Evolutionary conservation across 2,797 vertebrate species (phyloP), one percentile per base, ranked within the genome.

Genomic region (Lophotriccus pileatus): DNA sequence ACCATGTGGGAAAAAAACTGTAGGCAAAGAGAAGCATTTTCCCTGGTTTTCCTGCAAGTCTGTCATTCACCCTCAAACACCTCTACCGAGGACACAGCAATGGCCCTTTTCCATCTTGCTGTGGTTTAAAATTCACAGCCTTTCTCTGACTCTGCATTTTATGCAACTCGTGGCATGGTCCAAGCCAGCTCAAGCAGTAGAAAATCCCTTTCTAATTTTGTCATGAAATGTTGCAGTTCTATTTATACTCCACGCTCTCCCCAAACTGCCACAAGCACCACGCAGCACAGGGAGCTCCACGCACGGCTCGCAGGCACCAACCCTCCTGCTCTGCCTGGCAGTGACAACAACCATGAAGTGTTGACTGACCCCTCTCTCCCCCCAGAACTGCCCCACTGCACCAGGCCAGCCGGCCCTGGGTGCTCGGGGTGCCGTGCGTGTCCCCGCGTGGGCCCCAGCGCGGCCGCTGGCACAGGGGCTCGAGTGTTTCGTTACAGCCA

Each of bases 181-280:
- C 47, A 7, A 52, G 64, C 37, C 12, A 69, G 84, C 14, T 52
- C 55, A 5, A 28, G 88, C 55, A 24, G 49, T 0, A 84, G 34
- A 25, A 92, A 89, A 72, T 6, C 86, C 49, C 47, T 36, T 34
- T 49, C 80, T 50, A 18, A 34, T 8, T 25, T 5, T 59, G 62
- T 22, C 69, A 15, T 0, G 2, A 14, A 27, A 34, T 1, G 41
- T 0, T 3, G 66, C 52, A 12, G 47, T 2, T 34, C 0, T 2
- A 24, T 55, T 62, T 34, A 21, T 62, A 15, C 22, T 28, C 20
- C 22, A 1, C 37, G 0, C 16, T 47, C 41, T 27, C 37, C 62
- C 32, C 21, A 7, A 11, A 55, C 20, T 7, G 34, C 74, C 70
- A 2, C 6, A 4, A n/a, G 37, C 28, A 36, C 47, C 1, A 28